phyloP scores from a whole-genome alignment of 2,113 vertebrate species.

The Phalacrocorax brasilianus region DNA sequence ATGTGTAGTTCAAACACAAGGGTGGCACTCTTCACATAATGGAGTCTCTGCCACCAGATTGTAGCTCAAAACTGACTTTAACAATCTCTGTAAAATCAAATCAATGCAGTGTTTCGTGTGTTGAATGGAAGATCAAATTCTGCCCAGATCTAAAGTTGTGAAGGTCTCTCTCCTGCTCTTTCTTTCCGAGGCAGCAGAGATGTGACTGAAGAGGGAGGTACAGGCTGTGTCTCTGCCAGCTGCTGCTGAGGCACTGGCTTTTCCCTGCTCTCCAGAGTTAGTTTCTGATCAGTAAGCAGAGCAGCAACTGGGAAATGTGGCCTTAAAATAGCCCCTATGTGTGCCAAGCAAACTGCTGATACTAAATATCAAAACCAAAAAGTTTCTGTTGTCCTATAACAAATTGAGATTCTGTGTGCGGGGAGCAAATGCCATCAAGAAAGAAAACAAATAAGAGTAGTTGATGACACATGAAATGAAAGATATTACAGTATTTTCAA shows the following conservation, averaged over 20 bases:
- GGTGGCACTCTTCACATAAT: not conserved
- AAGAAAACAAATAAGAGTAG: not conserved
- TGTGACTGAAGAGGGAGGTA: not conserved
- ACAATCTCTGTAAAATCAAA: too few species aligned
- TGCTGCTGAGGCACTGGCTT: not conserved
- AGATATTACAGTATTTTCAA: not conserved
- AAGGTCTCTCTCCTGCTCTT: not conserved
- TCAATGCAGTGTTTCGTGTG: not conserved
- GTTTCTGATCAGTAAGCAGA: not conserved
- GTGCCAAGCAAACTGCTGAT: not conserved
- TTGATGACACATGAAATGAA: not conserved
- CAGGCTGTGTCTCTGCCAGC: not conserved
- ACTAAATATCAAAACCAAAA: not conserved
- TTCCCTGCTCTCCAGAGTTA: not conserved
- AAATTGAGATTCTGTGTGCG: rapidly evolving
- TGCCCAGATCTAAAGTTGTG: not conserved
- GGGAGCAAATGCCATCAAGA: not conserved
- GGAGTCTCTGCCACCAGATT: not conserved
- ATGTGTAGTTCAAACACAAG: not conserved
- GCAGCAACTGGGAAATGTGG: not conserved
- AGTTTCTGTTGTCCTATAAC: not conserved
- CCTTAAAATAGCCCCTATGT: not conserved
- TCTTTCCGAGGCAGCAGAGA: not conserved
- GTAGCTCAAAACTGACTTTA: not conserved
- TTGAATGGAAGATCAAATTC: not conserved